These are phyloP conservation scores for Isoperla grammatica DNA, from an alignment of 2,888 invertebrate genomes.

Conservation along the genomic window DNA sequence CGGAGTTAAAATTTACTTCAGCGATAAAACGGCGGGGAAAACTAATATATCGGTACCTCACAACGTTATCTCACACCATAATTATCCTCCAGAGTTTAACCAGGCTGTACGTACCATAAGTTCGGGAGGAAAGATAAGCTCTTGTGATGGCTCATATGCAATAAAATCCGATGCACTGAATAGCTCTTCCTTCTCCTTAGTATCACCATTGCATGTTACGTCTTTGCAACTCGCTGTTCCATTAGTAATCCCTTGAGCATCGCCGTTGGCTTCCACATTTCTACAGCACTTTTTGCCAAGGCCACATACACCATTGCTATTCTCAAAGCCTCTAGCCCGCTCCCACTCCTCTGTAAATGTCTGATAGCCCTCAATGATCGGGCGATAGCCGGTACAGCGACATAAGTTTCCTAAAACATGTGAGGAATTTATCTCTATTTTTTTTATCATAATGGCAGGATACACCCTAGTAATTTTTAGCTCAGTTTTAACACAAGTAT, in stretches of 20 bases:
- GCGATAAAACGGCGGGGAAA: too few species aligned
- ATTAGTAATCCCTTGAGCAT: constrained; percentile 14
- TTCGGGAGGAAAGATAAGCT: constrained; percentile 89
- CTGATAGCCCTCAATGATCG: constrained; percentile 86
- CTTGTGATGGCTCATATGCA: constrained; percentile 75
- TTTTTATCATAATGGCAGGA: too few species aligned
- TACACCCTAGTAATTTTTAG: too few species aligned
- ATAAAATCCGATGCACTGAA: constrained; percentile 58
- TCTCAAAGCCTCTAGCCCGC: constrained; percentile 32
- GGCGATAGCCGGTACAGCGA: constrained; percentile 90
- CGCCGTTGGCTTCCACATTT: constrained; percentile 36
- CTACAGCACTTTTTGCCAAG: constrained; percentile 67
- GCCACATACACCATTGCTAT: constrained; percentile 43
- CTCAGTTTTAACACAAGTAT: not conserved
- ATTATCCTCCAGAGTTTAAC: too few species aligned
- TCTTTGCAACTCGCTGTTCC: constrained; percentile 47
- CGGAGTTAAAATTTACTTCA: too few species aligned
- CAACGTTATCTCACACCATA: too few species aligned
- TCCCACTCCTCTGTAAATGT: constrained; percentile 77
- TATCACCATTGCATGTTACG: constrained; percentile 29
- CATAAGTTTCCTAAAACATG: constrained; percentile 69
- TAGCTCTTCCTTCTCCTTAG: constrained; percentile 40
- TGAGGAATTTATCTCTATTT: too few species aligned
- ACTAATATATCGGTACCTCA: too few species aligned
- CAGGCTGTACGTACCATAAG: constrained; percentile 53